A percentile compares a stretch with the other conserved stretches of the same genome.
Evolutionary conservation across 2,797 vertebrate species (phyloP).

Genomic region (Smutsia gigantea): DNA sequence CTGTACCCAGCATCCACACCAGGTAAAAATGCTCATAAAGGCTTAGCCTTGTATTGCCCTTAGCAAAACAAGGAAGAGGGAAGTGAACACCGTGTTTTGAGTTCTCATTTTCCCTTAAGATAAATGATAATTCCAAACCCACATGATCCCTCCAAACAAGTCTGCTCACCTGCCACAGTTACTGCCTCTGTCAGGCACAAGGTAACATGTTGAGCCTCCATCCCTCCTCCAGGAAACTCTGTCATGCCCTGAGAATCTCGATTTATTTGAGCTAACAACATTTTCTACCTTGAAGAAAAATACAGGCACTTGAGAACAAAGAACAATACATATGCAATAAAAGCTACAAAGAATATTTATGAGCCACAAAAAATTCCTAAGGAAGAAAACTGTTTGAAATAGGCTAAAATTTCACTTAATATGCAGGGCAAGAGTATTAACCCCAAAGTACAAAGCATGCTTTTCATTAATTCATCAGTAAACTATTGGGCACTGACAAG

Average conservation of each 20-base stretch:
- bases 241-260: conserved; percentile 98
- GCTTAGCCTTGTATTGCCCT: background rate
- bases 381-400: conserved; percentile 7
- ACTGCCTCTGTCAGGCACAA: conserved; percentile 97
- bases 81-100: background rate
- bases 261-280: conserved; percentile 99
- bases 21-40: background rate
- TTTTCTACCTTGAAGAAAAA: conserved; percentile 88
- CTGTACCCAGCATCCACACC: background rate
- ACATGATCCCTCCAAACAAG: background rate
- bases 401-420: conserved; percentile 31
- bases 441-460: background rate
- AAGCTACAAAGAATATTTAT: conserved; percentile 60
- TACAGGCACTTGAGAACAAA: conserved; percentile 55
- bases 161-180: conserved; percentile 93
- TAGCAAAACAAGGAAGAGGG: background rate
- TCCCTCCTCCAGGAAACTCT: conserved; percentile 97
- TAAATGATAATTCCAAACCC: background rate
- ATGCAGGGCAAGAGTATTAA: background rate
- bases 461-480: conserved; percentile 39
- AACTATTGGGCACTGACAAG: background rate
- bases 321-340: conserved; percentile 27
- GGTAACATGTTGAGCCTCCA: conserved; percentile 96
- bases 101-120: conserved; percentile 27
- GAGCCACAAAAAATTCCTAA: conserved; percentile 54